Conservation (phyloP, 2,113 vertebrate genomes). For the Nycticryphes semicollaris region DNA sequence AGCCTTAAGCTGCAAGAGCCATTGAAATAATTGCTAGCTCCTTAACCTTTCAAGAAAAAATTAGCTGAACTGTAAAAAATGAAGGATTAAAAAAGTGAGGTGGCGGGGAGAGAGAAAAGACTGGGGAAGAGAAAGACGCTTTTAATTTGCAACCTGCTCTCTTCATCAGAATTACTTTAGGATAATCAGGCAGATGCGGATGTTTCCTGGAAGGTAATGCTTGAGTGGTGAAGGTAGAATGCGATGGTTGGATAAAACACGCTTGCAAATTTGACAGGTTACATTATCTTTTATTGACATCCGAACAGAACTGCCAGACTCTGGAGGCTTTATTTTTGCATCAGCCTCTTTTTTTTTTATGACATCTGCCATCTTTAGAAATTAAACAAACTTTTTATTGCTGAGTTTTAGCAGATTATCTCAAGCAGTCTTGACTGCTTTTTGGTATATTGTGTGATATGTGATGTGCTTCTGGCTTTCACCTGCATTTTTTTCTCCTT, state of each 20-base stretch:
- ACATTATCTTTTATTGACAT: constrained; percentile 69
- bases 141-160: constrained; percentile 65
- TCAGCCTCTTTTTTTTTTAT: constrained; percentile 40
- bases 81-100: constrained; percentile 6
- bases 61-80: constrained; percentile 37
- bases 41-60: constrained; percentile 67
- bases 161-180: constrained; percentile 65
- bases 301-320: constrained; percentile 45
- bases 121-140: not conserved
- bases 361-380: constrained; percentile 59
- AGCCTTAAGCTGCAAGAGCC: constrained; percentile 5
- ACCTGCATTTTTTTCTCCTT: not conserved
- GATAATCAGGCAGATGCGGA: constrained; percentile 67
- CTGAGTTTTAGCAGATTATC: constrained; percentile 42
- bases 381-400: constrained; percentile 65
- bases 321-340: constrained; percentile 56
- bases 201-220: constrained; percentile 63
- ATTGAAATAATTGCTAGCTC: constrained; percentile 58
- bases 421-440: constrained; percentile 27
- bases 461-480: constrained; percentile 28
- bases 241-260: constrained; percentile 48
- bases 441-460: constrained; percentile 12
- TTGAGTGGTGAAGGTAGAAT: constrained; percentile 60
- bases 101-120: not conserved
- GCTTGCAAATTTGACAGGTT: constrained; percentile 67